A percentile compares a stretch with the other conserved stretches of the same genome.
These are phyloP conservation scores for Toxonevra muliebris DNA, from an alignment of 2,888 invertebrate genomes.

Conservation along the genomic window DNA sequence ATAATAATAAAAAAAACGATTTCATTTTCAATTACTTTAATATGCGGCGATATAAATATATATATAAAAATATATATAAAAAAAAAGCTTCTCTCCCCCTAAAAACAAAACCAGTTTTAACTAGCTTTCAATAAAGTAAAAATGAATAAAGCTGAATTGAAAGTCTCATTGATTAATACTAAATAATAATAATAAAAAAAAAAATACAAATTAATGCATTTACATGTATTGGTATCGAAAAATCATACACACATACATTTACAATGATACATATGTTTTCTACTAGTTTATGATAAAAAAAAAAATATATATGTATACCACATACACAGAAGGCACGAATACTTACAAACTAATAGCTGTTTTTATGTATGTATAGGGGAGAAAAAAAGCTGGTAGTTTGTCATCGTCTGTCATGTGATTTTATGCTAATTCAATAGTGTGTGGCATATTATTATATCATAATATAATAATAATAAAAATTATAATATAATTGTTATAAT, in stretches of 20 bases:
- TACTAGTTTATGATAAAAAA: too few relatives aligned
- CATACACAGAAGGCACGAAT: too few relatives aligned
- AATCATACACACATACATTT: neutral
- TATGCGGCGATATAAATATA: too few relatives aligned
- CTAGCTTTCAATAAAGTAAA: neutral
- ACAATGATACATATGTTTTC: neutral
- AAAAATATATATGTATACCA: too few relatives aligned
- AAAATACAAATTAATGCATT: neutral
- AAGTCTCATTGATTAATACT: conserved; percentile 20
- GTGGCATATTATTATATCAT: too few relatives aligned
- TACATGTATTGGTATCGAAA: neutral
- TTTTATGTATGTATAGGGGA: neutral
- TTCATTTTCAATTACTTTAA: too few relatives aligned
- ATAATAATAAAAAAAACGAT: too few relatives aligned
- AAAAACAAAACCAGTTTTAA: conserved; percentile 20
- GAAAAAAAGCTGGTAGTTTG: conserved; percentile 1
- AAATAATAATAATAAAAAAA: neutral
- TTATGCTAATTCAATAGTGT: conserved; percentile 43
- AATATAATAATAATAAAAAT: too few relatives aligned
- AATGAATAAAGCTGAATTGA: conserved; percentile 7
- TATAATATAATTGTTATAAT: too few relatives aligned
- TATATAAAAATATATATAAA: too few relatives aligned
- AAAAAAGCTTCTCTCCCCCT: neutral
- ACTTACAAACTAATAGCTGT: neutral
- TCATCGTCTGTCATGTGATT: conserved; percentile 48